These are phyloP conservation scores for Candoia aspera DNA, from an alignment of 2,113 vertebrate genomes.

Conservation along the genomic window DNA sequence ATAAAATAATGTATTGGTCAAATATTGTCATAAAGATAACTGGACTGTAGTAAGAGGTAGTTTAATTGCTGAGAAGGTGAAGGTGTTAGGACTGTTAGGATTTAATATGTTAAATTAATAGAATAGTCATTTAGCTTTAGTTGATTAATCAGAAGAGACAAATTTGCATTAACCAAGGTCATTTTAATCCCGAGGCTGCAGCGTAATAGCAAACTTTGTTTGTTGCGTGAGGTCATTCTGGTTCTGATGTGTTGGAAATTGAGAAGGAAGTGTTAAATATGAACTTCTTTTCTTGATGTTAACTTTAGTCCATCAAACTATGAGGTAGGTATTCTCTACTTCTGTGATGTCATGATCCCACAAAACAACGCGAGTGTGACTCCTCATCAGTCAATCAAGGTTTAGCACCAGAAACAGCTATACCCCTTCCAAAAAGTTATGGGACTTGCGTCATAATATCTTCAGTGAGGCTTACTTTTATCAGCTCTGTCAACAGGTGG, in stretches of 20 bases:
- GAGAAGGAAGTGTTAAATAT: not conserved
- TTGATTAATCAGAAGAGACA: not conserved
- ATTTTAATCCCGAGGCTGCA: not conserved
- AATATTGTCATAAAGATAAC: not conserved
- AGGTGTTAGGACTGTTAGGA: not conserved
- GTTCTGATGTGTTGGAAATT: not conserved
- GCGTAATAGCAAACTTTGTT: not conserved
- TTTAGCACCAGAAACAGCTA: no score
- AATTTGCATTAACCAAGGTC: not conserved
- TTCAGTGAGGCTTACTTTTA: not conserved
- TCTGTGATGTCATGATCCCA: not conserved
- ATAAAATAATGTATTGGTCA: constrained; percentile 3
- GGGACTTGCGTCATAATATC: not conserved
- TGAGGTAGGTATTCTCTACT: not conserved
- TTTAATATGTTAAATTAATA: not conserved
- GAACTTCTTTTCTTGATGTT: not conserved
- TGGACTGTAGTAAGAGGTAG: not conserved
- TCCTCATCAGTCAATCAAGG: not conserved
- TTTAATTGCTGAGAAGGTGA: not conserved
- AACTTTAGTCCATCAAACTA: not conserved
- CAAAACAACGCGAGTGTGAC: not conserved
- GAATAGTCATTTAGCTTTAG: not conserved
- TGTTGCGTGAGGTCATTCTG: not conserved
- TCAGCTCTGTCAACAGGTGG: not conserved
- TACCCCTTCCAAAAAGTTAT: not conserved